phyloP scores from a whole-genome alignment of 2,113 vertebrate genomes.

The Antennarius striatus region DNA sequence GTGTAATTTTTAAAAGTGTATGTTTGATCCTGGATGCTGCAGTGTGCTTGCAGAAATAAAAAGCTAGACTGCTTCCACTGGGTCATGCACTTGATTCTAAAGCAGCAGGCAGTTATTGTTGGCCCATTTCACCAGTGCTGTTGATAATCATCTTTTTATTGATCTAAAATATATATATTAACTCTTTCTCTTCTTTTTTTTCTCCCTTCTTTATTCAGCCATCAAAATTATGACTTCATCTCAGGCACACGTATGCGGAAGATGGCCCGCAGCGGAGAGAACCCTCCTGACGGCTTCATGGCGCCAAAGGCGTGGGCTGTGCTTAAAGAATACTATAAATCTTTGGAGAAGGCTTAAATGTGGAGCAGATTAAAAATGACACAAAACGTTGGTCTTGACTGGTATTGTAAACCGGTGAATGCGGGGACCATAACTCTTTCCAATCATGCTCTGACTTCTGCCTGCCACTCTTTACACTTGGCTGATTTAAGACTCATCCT shows the following conservation, averaged over 20 bases:
- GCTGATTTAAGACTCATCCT: slow-evolving; percentile 71
- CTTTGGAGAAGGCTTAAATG: slow-evolving; percentile 89
- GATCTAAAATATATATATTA: slow-evolving; percentile 26
- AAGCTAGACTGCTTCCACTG: neutral
- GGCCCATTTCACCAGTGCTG: neutral
- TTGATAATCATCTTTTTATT: slow-evolving; percentile 21
- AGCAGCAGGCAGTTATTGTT: slow-evolving; percentile 23
- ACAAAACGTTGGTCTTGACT: slow-evolving; percentile 9
- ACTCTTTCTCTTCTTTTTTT: neutral
- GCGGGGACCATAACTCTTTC: slow-evolving; percentile 65
- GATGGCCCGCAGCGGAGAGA: slow-evolving; percentile 92
- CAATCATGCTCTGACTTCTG: slow-evolving; percentile 66
- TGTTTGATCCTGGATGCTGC: neutral
- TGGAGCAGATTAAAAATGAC: neutral
- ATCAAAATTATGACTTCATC: slow-evolving; percentile 97
- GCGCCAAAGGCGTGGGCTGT: slow-evolving; percentile 93
- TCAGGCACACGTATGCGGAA: slow-evolving; percentile 97
- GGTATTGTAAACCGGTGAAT: slow-evolving; percentile 21
- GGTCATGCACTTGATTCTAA: neutral
- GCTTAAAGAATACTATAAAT: slow-evolving; percentile 93
- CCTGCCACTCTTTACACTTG: slow-evolving; percentile 63
- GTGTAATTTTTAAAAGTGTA: neutral
- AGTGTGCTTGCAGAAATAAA: slow-evolving; percentile 23
- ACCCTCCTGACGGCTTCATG: slow-evolving; percentile 97
- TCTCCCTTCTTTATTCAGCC: slow-evolving; percentile 71